phyloP scores from a whole-genome alignment of 2,797 vertebrate species.

The Xiphophorus birchmanni region DNA sequence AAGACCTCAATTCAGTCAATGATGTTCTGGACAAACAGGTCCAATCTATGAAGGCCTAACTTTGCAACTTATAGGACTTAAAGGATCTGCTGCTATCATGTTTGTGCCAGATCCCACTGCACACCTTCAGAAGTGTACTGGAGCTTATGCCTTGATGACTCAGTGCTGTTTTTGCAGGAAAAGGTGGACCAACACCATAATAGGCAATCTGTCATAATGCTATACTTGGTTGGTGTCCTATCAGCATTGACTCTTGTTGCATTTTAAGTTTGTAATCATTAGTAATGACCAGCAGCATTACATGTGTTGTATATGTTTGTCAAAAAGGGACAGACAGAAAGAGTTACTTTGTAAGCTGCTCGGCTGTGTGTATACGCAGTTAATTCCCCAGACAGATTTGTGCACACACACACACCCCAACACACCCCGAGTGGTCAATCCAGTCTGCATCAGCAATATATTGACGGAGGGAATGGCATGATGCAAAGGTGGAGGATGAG shows the following conservation, averaged over 20 bases:
- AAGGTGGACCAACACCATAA: neutral
- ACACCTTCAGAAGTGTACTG: neutral
- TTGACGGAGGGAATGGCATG: slow-evolving; percentile 32
- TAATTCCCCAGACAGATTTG: slow-evolving; percentile 89
- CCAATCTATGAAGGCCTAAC: neutral
- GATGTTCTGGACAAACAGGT: neutral
- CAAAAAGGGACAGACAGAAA: slow-evolving; percentile 19
- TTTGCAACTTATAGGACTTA: neutral
- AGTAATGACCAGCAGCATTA: slow-evolving; percentile 25
- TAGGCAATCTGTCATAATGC: neutral
- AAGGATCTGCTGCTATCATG: neutral
- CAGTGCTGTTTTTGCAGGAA: neutral
- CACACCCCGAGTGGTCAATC: slow-evolving; percentile 76
- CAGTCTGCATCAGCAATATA: slow-evolving; percentile 74
- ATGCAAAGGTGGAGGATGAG: slow-evolving; percentile 24
- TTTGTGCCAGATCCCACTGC: neutral
- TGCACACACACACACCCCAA: slow-evolving; percentile 73
- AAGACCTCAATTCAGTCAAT: neutral
- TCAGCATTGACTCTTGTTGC: slow-evolving; percentile 3
- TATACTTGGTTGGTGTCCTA: neutral
- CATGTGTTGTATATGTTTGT: slow-evolving; percentile 5
- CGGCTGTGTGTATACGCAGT: slow-evolving; percentile 66
- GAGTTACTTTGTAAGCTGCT: slow-evolving; percentile 41
- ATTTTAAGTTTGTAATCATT: neutral
- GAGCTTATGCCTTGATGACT: neutral